Percentiles rank a stretch among this genome's conserved stretches.
phyloP scores from a whole-genome alignment of 1,140 invertebrate species.

The Diprion similis region DNA sequence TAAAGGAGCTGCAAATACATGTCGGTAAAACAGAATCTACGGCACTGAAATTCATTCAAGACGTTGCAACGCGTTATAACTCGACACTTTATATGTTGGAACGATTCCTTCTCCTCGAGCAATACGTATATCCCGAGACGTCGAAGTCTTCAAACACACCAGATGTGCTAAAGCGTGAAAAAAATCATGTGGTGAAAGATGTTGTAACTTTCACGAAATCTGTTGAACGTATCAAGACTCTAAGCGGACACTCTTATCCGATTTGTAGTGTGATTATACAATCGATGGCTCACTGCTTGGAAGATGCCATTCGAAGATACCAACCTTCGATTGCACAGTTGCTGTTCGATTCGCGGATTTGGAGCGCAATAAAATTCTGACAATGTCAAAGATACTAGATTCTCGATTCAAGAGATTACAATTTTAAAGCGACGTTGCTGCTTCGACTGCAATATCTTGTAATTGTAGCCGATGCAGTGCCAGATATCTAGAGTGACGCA shows the following conservation, averaged over 20 bases:
- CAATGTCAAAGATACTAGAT: conserved; percentile 31
- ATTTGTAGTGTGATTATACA: conserved; percentile 27
- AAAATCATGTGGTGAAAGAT: conserved; percentile 36
- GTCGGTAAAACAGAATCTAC: conserved; percentile 15
- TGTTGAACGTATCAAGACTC: conserved; percentile 25
- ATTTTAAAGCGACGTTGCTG: conserved; percentile 24
- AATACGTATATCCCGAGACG: conserved; percentile 44
- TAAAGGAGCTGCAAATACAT: conserved; percentile 24
- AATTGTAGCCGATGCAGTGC: background rate
- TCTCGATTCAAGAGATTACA: conserved; percentile 35
- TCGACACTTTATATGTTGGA: conserved; percentile 42
- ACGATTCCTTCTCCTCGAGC: conserved; percentile 36
- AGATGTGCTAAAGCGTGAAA: conserved; percentile 41
- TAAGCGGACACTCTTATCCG: conserved; percentile 20
- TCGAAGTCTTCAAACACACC: conserved; percentile 40
- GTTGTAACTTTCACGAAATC: conserved; percentile 20
- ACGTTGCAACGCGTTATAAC: conserved; percentile 30
- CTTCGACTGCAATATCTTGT: conserved; percentile 10
- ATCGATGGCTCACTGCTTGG: conserved; percentile 25
- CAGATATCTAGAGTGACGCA: background rate
- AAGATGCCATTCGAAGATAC: conserved; percentile 16
- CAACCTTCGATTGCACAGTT: conserved; percentile 4
- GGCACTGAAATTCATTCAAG: conserved; percentile 23
- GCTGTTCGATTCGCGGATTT: conserved; percentile 21
- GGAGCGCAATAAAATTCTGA: conserved; percentile 22